Evolutionary conservation across 2,113 vertebrate genomes (phyloP).

Genomic region (Vombatus ursinus): DNA sequence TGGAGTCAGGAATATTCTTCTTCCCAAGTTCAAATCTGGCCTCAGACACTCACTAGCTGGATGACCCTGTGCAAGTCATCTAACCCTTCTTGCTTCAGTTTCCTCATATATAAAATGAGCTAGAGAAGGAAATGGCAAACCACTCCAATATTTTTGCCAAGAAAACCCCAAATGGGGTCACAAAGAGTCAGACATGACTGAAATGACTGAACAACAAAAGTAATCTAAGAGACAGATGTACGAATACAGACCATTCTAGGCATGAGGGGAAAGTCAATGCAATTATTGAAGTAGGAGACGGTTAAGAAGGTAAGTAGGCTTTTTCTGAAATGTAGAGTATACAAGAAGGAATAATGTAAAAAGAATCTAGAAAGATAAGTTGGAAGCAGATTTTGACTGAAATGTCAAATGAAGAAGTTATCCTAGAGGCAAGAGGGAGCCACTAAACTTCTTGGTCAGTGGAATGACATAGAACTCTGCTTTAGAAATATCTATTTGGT

Average conservation of each 20-base stretch:
- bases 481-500: not conserved
- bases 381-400: not conserved
- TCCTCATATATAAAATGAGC: not conserved
- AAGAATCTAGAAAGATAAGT: not conserved
- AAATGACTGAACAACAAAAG: not conserved
- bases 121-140: not conserved
- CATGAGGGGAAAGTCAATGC: not conserved
- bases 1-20: not conserved
- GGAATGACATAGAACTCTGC: not conserved
- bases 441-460: not conserved
- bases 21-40: not conserved
- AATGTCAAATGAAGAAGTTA: not conserved
- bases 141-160: not conserved
- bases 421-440: not conserved
- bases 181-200: not conserved
- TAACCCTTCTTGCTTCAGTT: not conserved
- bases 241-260: not conserved
- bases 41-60: not conserved
- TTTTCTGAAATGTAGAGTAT: not conserved
- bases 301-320: not conserved
- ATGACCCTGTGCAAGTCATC: not conserved
- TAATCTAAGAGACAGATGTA: not conserved
- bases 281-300: not conserved
- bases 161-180: not conserved
- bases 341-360: no score